Base-by-base conservation (phyloP, 1,140 invertebrate species). In the Dendrolimus punctatus region DNA sequence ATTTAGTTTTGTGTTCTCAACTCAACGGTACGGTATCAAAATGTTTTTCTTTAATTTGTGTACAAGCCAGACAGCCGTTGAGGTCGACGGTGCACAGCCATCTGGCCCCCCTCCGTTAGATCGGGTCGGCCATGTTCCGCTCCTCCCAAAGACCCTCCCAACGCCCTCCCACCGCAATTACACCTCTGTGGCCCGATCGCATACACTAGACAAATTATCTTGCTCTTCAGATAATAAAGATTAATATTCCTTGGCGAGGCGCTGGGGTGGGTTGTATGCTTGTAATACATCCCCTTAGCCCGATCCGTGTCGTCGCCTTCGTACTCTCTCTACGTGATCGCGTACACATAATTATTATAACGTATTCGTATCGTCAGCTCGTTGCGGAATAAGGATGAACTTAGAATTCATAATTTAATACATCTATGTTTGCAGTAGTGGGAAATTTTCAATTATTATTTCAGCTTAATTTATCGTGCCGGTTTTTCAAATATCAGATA, bases 61-160 rank as follows among this genome's bases (percentile, higher is more conserved):
- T 10, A 50, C 36, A 8, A 42, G 23, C 38, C 40, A 23, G 23
- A 59, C 59, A 43, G 61, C 52, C 50, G 45, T 4, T 40, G 47
- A 8, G 48, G 36, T 55, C 66, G 60, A 54, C 73, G 68, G 59
- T 64, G 62, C 57, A 64, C 59, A 66, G 71, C 68, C 69, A 72
- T 73, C 68, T 85, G 76, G 55, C 76, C 78, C 77, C 75, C 73
- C 66, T 71, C 68, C 23, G 23, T 23, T 23, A 3, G 23, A 23
- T 23, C 23, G 23, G 23, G 70, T 57, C 64, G 45, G 65, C 75
- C 76, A 73, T 71, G 57, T 68, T 68, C 77, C 67, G 73, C 74
- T 67, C 81, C 76, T 74, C 81, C 78, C 75, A 55, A 64, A 62
- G 73, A 58, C 73, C 76, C 80, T 73, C 80, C 75, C 80, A 82